Percentiles rank a stretch among this genome's conserved stretches.
Evolutionary conservation across 1,140 invertebrate species (phyloP).

Genomic region (Drosophila ogumai): DNA sequence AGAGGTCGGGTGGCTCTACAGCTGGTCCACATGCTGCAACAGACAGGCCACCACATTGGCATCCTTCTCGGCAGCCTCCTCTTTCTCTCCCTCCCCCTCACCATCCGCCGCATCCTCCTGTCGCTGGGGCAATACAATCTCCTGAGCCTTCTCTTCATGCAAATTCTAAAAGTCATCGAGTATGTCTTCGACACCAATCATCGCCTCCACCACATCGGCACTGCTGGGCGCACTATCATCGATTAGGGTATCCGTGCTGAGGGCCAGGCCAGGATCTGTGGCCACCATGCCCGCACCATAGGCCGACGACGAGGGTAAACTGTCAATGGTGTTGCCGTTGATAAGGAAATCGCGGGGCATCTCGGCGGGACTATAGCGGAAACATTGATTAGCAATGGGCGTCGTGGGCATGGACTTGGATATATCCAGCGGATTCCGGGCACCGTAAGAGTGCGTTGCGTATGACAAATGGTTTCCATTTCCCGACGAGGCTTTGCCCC

Average conservation of each 20-base stretch:
- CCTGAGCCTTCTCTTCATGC: slow-evolving; percentile 78
- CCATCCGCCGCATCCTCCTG: slow-evolving; percentile 17
- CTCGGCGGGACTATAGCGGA: slow-evolving; percentile 86
- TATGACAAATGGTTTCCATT: slow-evolving; percentile 20
- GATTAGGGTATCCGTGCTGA: slow-evolving; percentile 61
- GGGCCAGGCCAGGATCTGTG: slow-evolving; percentile 35
- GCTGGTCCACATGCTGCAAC: slow-evolving; percentile 67
- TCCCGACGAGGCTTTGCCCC: slow-evolving; percentile 53
- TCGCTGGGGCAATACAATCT: slow-evolving; percentile 14
- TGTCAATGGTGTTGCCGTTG: slow-evolving; percentile 87
- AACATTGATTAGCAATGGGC: slow-evolving; percentile 86
- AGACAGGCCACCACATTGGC: slow-evolving; percentile 60
- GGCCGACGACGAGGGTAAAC: slow-evolving; percentile 56
- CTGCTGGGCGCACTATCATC: slow-evolving; percentile 63
- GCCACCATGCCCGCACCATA: slow-evolving; percentile 45
- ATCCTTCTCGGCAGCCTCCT: slow-evolving; percentile 28
- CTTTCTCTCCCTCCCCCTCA: slow-evolving; percentile 19
- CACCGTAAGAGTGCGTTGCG: slow-evolving; percentile 25
- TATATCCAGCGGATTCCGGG: slow-evolving; percentile 77
- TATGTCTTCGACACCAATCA: slow-evolving; percentile 71
- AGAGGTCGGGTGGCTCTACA: slow-evolving; percentile 37
- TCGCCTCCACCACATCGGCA: slow-evolving; percentile 71
- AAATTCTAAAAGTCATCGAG: slow-evolving; percentile 82
- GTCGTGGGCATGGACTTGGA: slow-evolving; percentile 89
- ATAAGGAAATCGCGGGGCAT: slow-evolving; percentile 87